Base-by-base conservation (phyloP, 2,113 vertebrate species). In the Vulpes vulpes region DNA sequence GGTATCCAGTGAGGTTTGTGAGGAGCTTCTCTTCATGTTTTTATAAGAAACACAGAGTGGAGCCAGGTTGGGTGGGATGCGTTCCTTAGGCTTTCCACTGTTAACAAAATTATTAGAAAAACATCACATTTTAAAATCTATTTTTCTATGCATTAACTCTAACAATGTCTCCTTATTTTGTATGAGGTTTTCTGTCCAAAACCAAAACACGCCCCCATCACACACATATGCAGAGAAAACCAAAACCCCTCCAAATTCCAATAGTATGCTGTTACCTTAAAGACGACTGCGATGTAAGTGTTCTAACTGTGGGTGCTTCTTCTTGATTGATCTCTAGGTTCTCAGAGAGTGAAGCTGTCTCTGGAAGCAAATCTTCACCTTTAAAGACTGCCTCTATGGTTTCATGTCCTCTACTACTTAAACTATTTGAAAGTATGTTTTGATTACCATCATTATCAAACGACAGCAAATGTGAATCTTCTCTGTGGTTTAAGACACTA, bases 21-120 rank as follows among this genome's bases (percentile, higher is more conserved):
- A 99, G 1, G 99, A 99, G 95, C 99, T 99, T 99, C 99, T 99
- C 98, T 99, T 99, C 99, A 99, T 99, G 97, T 99, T 99, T 99
- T 99, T 99, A 64, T 99, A 99, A 96, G 99, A 99, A 98, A 99
- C 99, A 22, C 98, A 99, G 98, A 99, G 99, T 82, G 99, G 94
- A 97, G 98, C 97, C 85, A 98, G 89, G 83, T 71, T 99, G 98
- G 99, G 99, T n/a, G 99, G 99, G 93, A 99, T 99, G 91, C 99
- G 99, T 94, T 99, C 99, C 97, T 99, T 99, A 98, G 99, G 97
- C 90, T 99, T 99, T 96, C 99, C 99, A 98, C 99, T 99, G 98
- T 98, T 95, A 98, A 88, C 19, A 98, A 98, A 98, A 95, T 97
- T 81, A 98, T 95, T 22, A 97, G 62, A 93, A 96, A 95, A 93